Percentiles rank a stretch among this genome's conserved stretches.
These are phyloP conservation scores for crab-eating macaque (Macaca fascicularis) DNA, from an alignment of 2,113 vertebrate species.

Conservation along the genomic window DNA sequence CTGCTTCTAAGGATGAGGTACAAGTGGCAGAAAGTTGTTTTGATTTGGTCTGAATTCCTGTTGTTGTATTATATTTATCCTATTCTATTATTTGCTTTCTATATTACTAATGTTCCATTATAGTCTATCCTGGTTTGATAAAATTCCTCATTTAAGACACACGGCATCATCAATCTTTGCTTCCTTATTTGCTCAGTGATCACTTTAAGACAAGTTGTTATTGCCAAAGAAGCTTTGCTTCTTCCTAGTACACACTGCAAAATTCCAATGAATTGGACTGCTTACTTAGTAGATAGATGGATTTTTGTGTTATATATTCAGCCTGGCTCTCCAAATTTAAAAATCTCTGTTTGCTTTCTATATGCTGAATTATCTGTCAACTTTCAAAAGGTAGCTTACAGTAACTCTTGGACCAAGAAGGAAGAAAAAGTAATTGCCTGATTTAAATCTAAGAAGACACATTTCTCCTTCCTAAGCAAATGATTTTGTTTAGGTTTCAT, in stretches of 20 bases:
- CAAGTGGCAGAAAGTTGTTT: not conserved
- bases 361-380: not conserved
- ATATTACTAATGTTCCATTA: not conserved
- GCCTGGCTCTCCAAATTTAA: not conserved
- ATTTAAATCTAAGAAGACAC: not conserved
- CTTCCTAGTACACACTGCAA: not conserved
- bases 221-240: not conserved
- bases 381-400: not conserved
- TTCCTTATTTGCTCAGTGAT: not conserved
- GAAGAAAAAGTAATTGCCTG: rapidly evolving
- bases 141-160: not conserved
- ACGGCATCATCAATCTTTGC: not conserved
- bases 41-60: not conserved
- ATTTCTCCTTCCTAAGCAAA: not conserved
- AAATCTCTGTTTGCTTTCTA: not conserved
- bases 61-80: not conserved
- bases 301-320: not conserved
- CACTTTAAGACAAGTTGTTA: not conserved
- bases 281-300: not conserved
- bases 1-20: not conserved
- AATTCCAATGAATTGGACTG: not conserved
- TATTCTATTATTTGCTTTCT: not conserved
- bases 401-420: not conserved
- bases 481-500: not conserved
- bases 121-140: not conserved